Percentiles rank a stretch among this genome's conserved stretches.
These are phyloP conservation scores for Oscheius sp. DNA, from an alignment of 2,888 invertebrate species.

Conservation along the genomic window DNA sequence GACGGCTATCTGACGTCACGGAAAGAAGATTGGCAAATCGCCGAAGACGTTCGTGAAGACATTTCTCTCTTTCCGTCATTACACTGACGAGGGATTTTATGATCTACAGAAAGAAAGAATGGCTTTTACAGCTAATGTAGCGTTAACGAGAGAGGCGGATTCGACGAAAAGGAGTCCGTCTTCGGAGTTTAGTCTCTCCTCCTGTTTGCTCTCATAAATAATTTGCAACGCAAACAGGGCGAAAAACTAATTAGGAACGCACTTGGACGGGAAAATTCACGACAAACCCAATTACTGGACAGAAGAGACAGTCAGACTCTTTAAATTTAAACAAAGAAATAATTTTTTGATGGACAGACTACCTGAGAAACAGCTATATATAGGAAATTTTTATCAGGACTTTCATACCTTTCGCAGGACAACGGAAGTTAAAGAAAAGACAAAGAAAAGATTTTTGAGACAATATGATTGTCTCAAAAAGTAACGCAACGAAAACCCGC, in stretches of 20 bases:
- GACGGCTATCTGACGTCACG: conserved; percentile 19
- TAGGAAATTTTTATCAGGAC: too few relatives aligned
- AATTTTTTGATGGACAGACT: too few relatives aligned
- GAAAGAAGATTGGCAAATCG: conserved; percentile 24
- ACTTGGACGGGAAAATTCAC: conserved; percentile 15
- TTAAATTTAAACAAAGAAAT: too few relatives aligned
- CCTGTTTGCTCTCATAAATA: conserved; percentile 9
- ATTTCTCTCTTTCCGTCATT: neutral
- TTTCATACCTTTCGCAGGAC: too few relatives aligned
- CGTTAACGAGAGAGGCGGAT: neutral
- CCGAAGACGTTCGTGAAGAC: neutral
- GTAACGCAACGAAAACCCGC: too few relatives aligned
- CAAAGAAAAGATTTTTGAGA: too few relatives aligned
- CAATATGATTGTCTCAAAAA: too few relatives aligned
- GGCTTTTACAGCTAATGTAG: neutral
- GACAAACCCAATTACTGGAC: conserved; percentile 8
- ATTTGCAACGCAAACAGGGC: conserved; percentile 19
- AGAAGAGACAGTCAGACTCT: neutral
- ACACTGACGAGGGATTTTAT: neutral
- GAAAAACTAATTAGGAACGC: conserved; percentile 26
- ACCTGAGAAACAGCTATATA: too few relatives aligned
- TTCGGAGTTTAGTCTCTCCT: neutral
- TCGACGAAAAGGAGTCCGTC: neutral
- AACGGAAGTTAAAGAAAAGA: too few relatives aligned
- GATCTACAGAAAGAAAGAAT: neutral